phyloP scores from a whole-genome alignment of 1,140 invertebrate genomes.

The Drosophila lacertosa region DNA sequence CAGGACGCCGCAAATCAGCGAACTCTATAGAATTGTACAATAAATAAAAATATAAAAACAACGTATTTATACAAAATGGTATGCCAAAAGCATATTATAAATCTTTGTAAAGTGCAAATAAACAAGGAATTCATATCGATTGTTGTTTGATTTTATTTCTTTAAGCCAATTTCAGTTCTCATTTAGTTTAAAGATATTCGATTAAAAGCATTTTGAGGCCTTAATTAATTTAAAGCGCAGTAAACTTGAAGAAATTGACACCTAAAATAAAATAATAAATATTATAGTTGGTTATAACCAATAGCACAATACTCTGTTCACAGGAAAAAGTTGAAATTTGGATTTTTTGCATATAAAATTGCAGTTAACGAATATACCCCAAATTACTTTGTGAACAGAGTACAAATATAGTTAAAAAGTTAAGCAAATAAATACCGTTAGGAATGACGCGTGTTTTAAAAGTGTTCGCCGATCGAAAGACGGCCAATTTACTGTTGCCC shows the following conservation, averaged over 20 bases:
- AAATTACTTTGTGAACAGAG: background rate
- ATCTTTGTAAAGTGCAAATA: constrained; percentile 56
- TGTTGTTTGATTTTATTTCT: background rate
- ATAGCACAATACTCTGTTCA: background rate
- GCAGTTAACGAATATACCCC: no score
- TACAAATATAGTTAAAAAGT: constrained; percentile 2
- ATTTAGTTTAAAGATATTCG: no score
- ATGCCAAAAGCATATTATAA: constrained; percentile 30
- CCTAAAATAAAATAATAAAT: constrained; percentile 43
- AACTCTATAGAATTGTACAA: constrained; percentile 60
- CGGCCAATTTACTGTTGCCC: constrained; percentile 31
- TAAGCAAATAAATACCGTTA: constrained; percentile 57
- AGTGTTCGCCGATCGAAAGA: constrained; percentile 16
- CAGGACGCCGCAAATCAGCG: constrained; percentile 43
- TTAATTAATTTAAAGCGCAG: constrained; percentile 62
- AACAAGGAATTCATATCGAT: constrained; percentile 37
- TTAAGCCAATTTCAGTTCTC: background rate
- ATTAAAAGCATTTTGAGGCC: no score
- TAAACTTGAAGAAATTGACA: constrained; percentile 81
- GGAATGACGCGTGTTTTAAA: constrained; percentile 76
- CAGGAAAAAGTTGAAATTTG: no score
- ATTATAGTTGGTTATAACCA: background rate
- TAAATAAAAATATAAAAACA: constrained; percentile 26
- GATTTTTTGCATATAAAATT: no score
- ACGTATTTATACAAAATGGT: constrained; percentile 38